Evolutionary conservation across 2,888 invertebrate species (phyloP).

Genomic region (Orchesella flavescens): DNA sequence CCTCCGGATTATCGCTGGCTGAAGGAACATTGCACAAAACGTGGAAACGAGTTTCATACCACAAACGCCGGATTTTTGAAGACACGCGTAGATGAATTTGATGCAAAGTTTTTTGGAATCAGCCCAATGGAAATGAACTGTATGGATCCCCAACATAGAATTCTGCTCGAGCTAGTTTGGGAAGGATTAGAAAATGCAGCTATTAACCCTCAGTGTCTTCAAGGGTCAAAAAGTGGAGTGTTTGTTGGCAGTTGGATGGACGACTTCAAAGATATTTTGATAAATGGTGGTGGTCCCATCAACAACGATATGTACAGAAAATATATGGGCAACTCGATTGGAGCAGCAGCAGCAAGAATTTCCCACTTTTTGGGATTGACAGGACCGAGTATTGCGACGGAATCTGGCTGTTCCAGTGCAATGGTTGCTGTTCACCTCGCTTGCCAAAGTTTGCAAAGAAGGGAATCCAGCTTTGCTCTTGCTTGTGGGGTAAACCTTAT

Average conservation of each 20-base stretch:
- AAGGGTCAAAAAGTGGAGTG: slow-evolving; percentile 6
- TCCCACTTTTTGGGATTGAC: slow-evolving; percentile 34
- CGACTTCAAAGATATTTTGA: slow-evolving; percentile 34
- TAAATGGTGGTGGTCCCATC: background rate
- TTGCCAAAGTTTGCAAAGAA: slow-evolving; percentile 1
- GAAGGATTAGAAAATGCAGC: slow-evolving; percentile 34
- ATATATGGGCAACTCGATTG: slow-evolving; percentile 51
- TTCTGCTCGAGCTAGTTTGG: slow-evolving; percentile 32
- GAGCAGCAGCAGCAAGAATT: slow-evolving; percentile 44
- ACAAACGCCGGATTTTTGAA: slow-evolving; percentile 16
- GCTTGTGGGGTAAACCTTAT: slow-evolving; percentile 59
- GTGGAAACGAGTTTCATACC: background rate
- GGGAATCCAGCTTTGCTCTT: slow-evolving; percentile 32
- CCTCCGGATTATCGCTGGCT: slow-evolving; percentile 9
- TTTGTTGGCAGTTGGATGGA: slow-evolving; percentile 44
- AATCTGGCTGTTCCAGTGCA: slow-evolving; percentile 50
- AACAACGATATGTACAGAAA: slow-evolving; percentile 20
- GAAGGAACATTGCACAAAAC: background rate
- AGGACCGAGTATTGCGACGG: slow-evolving; percentile 45
- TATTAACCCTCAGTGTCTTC: slow-evolving; percentile 2
- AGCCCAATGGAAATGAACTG: background rate
- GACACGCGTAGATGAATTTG: slow-evolving; percentile 13
- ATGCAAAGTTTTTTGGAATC: slow-evolving; percentile 17
- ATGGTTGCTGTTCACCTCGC: slow-evolving; percentile 47
- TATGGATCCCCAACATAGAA: slow-evolving; percentile 25